Evolutionary conservation across 1,140 invertebrate species (phyloP), one percentile per base, ranked within the genome.

Genomic region (Tribolium castaneum): DNA sequence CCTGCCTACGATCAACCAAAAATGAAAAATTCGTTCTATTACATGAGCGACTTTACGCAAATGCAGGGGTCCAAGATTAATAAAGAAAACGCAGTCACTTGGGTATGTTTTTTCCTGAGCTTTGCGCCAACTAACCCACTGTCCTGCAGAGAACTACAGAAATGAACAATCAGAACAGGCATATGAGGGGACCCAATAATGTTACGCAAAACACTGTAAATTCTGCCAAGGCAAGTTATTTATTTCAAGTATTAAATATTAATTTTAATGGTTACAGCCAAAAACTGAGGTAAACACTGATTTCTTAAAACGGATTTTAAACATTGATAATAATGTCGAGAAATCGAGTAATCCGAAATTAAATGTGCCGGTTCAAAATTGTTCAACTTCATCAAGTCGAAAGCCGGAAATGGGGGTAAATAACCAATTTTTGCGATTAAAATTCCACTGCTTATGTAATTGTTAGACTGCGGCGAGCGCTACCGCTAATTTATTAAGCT

Each of bases 401-500:
- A 81, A 78, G 0, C 81, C 85, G 62, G 74, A 85, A 49, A 62
- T 35, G 10, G 5, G 12, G 1, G 30, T 25, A 30, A 74, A 16
- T 52, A 25, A 35, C 6, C n/a, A 56, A 6, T 39, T 66, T 14
- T 9, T 72, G 54, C 30, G 3, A 35, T 49, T 54, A 10, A 25
- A 49, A 6, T 9, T 62, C 25, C 5, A 25, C 22, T 25, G 5
- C 3, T 75, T 30, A 80, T 78, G 22, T 80, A 70, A 16, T 71
- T 76, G 34, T 52, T 77, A 70, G 13, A 80, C 51, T 13, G 76
- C 82, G 19, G 82, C 70, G 45, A 82, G n/a, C 72, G 83, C 70
- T 83, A 85, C 75, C 16, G 70, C 85, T 0, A 82, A 84, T 77
- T 78, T 89, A 56, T 75, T 89, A 49, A 85, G 83, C 49, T 84